These are phyloP conservation scores for Danio kyathit DNA, from an alignment of 2,797 vertebrate species.

Conservation along the genomic window DNA sequence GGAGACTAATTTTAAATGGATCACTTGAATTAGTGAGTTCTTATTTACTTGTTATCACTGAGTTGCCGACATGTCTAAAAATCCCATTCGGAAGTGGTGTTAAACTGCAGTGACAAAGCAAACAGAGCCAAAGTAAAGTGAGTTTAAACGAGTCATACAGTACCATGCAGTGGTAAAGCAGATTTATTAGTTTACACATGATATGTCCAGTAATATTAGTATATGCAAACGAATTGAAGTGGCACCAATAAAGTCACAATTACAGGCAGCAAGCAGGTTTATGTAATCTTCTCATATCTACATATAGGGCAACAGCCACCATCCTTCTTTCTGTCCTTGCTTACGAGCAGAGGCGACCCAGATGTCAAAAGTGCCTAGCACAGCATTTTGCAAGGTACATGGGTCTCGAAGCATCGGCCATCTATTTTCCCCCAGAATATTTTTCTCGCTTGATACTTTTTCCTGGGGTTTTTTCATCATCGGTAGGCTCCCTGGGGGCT, in stretches of 20 bases:
- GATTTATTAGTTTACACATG: too few species aligned
- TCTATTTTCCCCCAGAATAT: conserved; percentile 59
- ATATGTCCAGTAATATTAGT: background rate
- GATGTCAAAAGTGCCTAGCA: conserved; percentile 64
- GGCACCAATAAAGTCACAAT: conserved; percentile 11
- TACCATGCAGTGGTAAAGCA: too few species aligned
- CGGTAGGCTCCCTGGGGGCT: conserved; percentile 69
- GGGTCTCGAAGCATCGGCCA: conserved; percentile 48
- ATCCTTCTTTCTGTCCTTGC: conserved; percentile 47
- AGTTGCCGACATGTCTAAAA: too few species aligned
- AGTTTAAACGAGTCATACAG: too few species aligned
- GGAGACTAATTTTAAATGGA: too few species aligned
- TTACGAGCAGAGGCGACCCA: conserved; percentile 57
- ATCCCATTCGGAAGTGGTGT: too few species aligned
- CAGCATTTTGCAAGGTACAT: conserved; percentile 57
- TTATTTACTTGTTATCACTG: too few species aligned
- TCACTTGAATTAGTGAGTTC: too few species aligned
- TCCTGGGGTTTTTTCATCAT: conserved; percentile 58
- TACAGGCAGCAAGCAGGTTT: conserved; percentile 30
- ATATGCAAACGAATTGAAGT: background rate
- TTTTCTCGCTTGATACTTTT: conserved; percentile 60
- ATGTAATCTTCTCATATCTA: conserved; percentile 35
- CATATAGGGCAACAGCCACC: conserved; percentile 42
- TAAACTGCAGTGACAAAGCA: too few species aligned
- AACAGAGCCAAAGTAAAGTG: too few species aligned